Conservation (phyloP, 1,140 invertebrate genomes). For the Apis cerana region DNA sequence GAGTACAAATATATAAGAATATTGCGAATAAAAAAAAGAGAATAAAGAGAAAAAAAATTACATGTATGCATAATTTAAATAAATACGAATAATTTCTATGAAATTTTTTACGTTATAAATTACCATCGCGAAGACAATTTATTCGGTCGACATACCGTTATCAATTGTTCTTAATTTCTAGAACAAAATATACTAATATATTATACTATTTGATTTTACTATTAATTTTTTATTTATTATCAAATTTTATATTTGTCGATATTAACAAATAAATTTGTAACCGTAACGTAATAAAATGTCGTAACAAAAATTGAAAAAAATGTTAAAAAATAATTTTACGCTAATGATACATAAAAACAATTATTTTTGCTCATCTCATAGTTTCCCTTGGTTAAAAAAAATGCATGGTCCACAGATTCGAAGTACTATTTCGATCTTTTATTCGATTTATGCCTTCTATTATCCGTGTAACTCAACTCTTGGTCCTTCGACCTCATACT, state of each 20-base stretch:
- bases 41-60: too few relatives aligned
- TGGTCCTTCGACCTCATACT: constrained; percentile 27
- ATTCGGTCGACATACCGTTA: constrained; percentile 60
- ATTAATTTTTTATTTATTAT: too few relatives aligned
- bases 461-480: not conserved
- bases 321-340: too few relatives aligned
- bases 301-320: too few relatives aligned
- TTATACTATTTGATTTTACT: too few relatives aligned
- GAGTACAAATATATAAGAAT: not conserved
- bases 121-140: constrained; percentile 30
- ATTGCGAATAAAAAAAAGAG: not conserved
- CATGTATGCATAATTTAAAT: not conserved
- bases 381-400: too few relatives aligned
- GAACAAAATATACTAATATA: not conserved
- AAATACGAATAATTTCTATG: not conserved
- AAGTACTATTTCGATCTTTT: not conserved
- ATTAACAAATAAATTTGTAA: too few relatives aligned
- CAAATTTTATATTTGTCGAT: not conserved
- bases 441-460: not conserved
- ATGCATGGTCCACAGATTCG: too few relatives aligned
- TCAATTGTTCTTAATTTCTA: constrained; percentile 36
- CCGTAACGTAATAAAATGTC: not conserved
- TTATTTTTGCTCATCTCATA: too few relatives aligned
- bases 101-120: not conserved
- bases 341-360: too few relatives aligned